These are phyloP conservation scores for Tauraco hartlaubi DNA, from an alignment of 2,797 vertebrate genomes.

Conservation along the genomic window DNA sequence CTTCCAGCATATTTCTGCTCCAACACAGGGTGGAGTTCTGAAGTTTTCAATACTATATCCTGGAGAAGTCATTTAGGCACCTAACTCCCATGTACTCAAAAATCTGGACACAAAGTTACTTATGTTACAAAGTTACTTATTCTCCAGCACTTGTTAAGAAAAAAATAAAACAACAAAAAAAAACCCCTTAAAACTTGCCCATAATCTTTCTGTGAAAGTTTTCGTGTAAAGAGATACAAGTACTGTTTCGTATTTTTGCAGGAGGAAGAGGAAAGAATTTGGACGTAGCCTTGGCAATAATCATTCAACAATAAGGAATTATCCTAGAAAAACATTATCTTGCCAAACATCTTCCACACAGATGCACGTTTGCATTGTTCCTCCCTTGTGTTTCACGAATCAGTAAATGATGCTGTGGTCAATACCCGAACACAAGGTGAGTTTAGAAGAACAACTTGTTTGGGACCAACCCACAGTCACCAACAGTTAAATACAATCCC, in stretches of 20 bases:
- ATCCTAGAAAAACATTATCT: not conserved
- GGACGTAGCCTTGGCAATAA: not conserved
- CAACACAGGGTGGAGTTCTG: not conserved
- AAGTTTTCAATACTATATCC: not conserved
- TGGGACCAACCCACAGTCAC: not conserved
- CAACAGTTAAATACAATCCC: not conserved
- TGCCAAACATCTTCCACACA: slow-evolving; percentile 9
- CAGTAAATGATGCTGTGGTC: not conserved
- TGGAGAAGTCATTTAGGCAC: not conserved
- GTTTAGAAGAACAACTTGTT: not conserved
- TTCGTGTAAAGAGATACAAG: not conserved
- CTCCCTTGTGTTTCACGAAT: not conserved
- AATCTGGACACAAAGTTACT: not conserved
- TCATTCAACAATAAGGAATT: not conserved
- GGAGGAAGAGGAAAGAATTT: not conserved
- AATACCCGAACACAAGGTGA: not conserved
- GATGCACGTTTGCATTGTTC: not conserved
- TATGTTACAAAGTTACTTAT: too few relatives aligned
- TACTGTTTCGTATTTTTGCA: not conserved
- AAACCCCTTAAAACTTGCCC: not conserved
- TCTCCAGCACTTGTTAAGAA: not conserved
- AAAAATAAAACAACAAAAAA: too few relatives aligned
- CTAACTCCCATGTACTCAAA: not conserved
- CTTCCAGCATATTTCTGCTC: not conserved
- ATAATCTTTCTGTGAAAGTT: not conserved